A percentile compares a stretch with the other conserved stretches of the same genome.
Conservation (phyloP, 2,113 vertebrate genomes). For the Chaenocephalus aceratus region DNA sequence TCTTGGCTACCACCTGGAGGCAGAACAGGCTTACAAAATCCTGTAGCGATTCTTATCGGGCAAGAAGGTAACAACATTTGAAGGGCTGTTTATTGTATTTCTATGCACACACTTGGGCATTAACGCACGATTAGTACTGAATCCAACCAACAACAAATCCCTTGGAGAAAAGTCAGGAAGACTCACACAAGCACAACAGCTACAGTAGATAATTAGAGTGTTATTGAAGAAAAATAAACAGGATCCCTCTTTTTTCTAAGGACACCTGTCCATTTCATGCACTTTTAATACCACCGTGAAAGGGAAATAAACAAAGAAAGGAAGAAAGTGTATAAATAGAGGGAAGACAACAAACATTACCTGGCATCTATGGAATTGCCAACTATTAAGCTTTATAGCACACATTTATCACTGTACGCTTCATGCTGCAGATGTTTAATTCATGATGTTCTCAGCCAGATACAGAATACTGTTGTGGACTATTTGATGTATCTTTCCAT, state of each 20-base stretch:
- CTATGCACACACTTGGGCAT: background rate
- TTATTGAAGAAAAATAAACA: background rate
- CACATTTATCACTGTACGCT: background rate
- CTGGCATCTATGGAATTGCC: background rate
- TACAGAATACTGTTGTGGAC: background rate
- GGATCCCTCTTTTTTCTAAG: background rate
- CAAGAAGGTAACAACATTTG: background rate
- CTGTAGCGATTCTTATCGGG: no score
- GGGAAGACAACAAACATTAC: background rate
- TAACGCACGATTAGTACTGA: background rate
- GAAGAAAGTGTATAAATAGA: background rate
- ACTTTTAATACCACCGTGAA: background rate
- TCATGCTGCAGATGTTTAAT: constrained; percentile 25
- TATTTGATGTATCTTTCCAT: background rate
- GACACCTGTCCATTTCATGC: background rate
- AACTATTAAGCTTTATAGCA: background rate
- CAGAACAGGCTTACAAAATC: constrained; percentile 47
- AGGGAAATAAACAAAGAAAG: background rate
- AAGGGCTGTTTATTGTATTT: background rate
- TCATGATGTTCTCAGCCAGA: constrained; percentile 18
- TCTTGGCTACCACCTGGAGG: constrained; percentile 50
- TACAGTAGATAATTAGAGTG: background rate
- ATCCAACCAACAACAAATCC: background rate
- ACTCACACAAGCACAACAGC: background rate
- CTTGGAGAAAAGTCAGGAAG: background rate